Evolutionary conservation across 2,797 vertebrate species (phyloP), one percentile per base, ranked within the genome.

Genomic region (Sarcoramphus papa): DNA sequence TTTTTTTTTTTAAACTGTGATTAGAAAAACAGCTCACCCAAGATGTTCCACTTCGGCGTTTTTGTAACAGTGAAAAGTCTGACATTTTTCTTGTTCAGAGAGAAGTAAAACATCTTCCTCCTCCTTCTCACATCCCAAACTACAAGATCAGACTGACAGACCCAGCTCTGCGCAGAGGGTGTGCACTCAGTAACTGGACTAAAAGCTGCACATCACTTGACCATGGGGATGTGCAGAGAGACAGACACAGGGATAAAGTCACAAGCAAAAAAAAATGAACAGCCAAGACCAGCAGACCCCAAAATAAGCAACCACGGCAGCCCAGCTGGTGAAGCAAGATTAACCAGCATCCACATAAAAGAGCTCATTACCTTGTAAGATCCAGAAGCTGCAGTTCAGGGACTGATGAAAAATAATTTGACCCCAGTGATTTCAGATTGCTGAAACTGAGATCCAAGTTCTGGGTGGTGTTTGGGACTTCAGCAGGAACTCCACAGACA

Each of bases 401-500:
- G 13, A 98, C 87, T 8, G 33, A 90, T 18, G 96, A 95, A 97
- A 98, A 98, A 85, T 95, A 92, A 85, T 94, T 94, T 60, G 92
- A 73, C 6, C 33, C 33, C 85, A 98, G 85, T 6, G 57, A 93
- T n/a, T 67, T 81, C 93, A 98, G 82, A 10, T 96, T 95, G 72
- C 97, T 98, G 97, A 98, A 98, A 85, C 98, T 98, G 74, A 98
- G 95, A 76, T 98, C 98, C 95, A 98, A 5, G 51, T 73, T 85
- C 92, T 96, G 93, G 31, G 92, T 92, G 78, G 97, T 96, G 27
- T 87, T 86, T 68, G 98, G 97, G 45, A 98, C 65, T 73, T 95
- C 93, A 45, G 63, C 12, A 5, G 97, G 98, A 47, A 98, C 86
- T 78, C 77, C 89, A 82, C 92, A 93, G 62, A 92, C 35, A 16